These are phyloP conservation scores for Arion vulgaris DNA, from an alignment of 1,140 invertebrate species.

Conservation along the genomic window DNA sequence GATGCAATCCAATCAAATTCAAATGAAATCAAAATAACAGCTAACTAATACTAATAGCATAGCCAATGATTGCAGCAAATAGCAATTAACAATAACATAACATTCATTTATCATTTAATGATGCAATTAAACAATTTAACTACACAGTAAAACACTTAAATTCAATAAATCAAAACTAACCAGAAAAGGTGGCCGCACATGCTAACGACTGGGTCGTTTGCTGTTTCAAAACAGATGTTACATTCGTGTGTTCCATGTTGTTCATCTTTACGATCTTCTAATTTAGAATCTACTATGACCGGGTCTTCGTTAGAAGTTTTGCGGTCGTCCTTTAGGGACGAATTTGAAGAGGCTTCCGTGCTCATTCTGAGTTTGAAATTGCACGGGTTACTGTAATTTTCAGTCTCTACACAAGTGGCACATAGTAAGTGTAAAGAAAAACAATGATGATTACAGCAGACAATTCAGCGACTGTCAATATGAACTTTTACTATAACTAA, in stretches of 20 bases:
- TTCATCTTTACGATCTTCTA: background rate
- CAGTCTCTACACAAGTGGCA: background rate
- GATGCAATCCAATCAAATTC: too few species aligned
- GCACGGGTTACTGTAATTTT: background rate
- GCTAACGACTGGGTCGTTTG: conserved; percentile 97
- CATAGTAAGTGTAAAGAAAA: background rate
- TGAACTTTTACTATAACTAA: background rate
- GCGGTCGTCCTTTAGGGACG: conserved; percentile 11
- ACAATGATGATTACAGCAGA: background rate
- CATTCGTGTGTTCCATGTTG: conserved; percentile 76
- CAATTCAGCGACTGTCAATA: background rate
- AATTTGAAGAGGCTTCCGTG: conserved; percentile 33
- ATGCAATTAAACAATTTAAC: too few species aligned
- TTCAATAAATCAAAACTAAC: conserved; percentile 74
- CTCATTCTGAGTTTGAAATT: conserved; percentile 42
- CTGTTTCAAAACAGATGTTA: conserved; percentile 88
- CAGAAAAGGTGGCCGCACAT: conserved; percentile 99
- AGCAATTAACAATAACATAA: too few species aligned
- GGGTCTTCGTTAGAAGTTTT: conserved; percentile 41
- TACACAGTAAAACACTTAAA: too few species aligned
- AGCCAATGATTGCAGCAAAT: too few species aligned
- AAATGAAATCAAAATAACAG: too few species aligned
- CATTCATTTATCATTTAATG: too few species aligned
- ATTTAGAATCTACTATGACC: too few species aligned
- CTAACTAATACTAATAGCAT: too few species aligned